Evolutionary conservation across 2,888 invertebrate species (phyloP), one percentile per base, ranked within the genome.

Genomic region (Heliconius ismenius): DNA sequence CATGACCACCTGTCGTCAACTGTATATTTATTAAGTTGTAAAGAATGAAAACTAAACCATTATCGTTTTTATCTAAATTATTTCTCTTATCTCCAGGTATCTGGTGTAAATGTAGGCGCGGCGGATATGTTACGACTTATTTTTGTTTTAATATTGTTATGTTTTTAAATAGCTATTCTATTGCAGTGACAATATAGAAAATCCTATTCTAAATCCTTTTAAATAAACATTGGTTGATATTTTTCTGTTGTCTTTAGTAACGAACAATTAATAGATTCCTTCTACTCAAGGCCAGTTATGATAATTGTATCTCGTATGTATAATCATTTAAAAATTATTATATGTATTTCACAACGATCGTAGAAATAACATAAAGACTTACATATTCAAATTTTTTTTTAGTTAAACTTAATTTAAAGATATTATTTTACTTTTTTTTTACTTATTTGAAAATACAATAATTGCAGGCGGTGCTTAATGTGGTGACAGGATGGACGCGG

Each of bases 401-500:
- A 21, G 9, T 4, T n/a, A 1, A n/a, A n/a, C n/a, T 58, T 21
- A n/a, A 58, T 58, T 58, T n/a, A n/a, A n/a, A 10, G 11, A 11
- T 10, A 3, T n/a, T n/a, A 1, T 58, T 58, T n/a, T n/a, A 9
- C 6, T 26, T 10, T 10, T 13, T 39, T n/a, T 24, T 67, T 6
- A 67, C 32, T 54, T n/a, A 32, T 58, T 58, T 13, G 28, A 32
- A 4, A 15, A 58, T 36, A 32, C 13, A 58, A 49, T 24, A 67
- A 81, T 81, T 76, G 4, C 74, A 79, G 94, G 78, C 91, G 95
- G 95, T 80, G 80, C 95, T 95, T 90, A 89, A 94, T 93, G 93
- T 89, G 92, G 93, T 93, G 93, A 92, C 90, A 90, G 88, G 86
- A 95, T 94, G 94, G 94, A 94, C 86, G 94, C 95, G 86, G 95